Base-by-base conservation (phyloP, 2,888 invertebrate species). In the Agriopis marginaria region DNA sequence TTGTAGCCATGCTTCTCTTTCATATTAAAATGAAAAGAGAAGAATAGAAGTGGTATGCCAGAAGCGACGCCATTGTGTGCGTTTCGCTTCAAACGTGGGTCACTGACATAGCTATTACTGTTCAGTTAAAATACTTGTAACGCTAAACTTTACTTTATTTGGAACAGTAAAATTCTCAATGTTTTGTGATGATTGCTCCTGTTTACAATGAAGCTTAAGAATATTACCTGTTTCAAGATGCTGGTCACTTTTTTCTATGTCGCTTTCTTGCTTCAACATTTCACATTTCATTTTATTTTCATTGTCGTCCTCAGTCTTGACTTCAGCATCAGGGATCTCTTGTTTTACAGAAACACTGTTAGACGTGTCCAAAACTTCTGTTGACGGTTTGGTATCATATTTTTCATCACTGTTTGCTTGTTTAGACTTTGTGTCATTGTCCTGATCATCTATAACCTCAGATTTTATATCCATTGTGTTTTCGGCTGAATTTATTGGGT, bases 401-500 rank as follows among this genome's bases (percentile, higher is more conserved):
- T 32, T 39, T 49, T 47, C n/a, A 32, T 12, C 39, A 39, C 1
- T 49, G 7, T 5, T 49, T 14, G 45, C 17, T 50, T 32, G 40
- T n/a, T 17, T 40, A 7, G 17, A 17, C 4, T 54, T 60, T 39
- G n/a, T 17, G 17, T n/a, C 50, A 42, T 58, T 66, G 14, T 54
- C 49, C 9, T 55, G 32, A 40, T 63, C 54, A 12, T n/a, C 12
- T 45, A 45, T 58, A 17, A 54, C 23, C 7, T 63, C 54, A 1
- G 54, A 49, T 68, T 63, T 68, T 10, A 60, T 44, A 32, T 54
- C 47, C 42, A 45, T 53, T 53, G 42, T 39, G 12, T 12, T 11
- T 17, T 56, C 42, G 6, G 42, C 55, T 42, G 42, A 6, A 10
- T 56, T 17, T 42, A 17, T 17, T 56, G 42, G 10, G 7, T 17